These are phyloP conservation scores for Papilio polyxenes DNA, from an alignment of 1,140 invertebrate species.

Conservation along the genomic window DNA sequence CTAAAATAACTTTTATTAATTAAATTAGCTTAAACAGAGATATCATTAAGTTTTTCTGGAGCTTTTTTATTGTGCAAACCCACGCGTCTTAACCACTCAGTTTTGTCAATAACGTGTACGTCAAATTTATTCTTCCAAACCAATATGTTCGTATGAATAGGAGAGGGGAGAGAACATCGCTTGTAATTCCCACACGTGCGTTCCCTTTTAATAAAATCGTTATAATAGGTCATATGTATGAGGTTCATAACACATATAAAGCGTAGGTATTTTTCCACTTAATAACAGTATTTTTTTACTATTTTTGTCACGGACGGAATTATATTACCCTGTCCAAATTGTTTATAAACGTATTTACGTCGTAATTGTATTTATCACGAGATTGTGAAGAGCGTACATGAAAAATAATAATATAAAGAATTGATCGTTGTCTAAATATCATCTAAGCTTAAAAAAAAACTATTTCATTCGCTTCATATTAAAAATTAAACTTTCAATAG, in stretches of 20 bases:
- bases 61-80: too few relatives aligned
- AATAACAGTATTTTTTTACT: slow-evolving; percentile 24
- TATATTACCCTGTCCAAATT: neutral
- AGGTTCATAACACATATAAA: neutral
- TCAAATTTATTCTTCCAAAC: neutral
- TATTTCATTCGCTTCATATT: too few relatives aligned
- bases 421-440: too few relatives aligned
- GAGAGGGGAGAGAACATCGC: neutral
- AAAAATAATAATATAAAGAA: too few relatives aligned
- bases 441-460: too few relatives aligned
- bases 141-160: slow-evolving; percentile 14
- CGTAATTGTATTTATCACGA: too few relatives aligned
- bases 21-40: too few relatives aligned
- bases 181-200: slow-evolving; percentile 30
- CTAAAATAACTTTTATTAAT: too few relatives aligned
- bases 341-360: neutral
- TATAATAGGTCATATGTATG: slow-evolving; percentile 6
- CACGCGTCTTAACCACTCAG: neutral
- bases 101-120: neutral
- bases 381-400: too few relatives aligned
- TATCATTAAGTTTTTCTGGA: neutral
- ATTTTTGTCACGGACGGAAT: slow-evolving; percentile 31
- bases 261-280: neutral
- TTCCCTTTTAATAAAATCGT: slow-evolving; percentile 32
- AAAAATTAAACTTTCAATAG: slow-evolving; percentile 46